Conservation (phyloP, 1,140 invertebrate species). For the Dendroctonus valens region DNA sequence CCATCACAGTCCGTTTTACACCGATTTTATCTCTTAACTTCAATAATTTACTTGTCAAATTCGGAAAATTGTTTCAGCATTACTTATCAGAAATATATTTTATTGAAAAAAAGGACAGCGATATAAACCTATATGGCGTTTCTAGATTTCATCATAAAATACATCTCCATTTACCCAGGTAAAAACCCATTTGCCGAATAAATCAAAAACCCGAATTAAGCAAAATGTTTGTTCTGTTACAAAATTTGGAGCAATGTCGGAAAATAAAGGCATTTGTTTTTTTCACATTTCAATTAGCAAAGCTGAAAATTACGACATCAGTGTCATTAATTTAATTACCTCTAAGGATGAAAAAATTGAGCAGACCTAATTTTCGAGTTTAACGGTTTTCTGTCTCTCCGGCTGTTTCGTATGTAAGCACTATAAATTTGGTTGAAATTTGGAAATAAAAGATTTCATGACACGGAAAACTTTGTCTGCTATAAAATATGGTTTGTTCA, state of each 20-base stretch:
- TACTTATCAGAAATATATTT: no score
- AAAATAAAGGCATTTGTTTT: conserved; percentile 10
- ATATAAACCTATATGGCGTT: no score
- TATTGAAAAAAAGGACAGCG: no score
- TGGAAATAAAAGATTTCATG: neutral
- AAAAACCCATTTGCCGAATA: no score
- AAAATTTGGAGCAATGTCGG: neutral
- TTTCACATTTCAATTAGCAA: conserved; percentile 13
- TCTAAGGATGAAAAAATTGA: conserved; percentile 5
- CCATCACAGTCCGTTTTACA: conserved; percentile 5
- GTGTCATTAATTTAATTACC: conserved; percentile 20
- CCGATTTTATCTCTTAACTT: neutral
- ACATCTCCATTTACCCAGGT: no score
- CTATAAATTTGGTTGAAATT: conserved; percentile 8
- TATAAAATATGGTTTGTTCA: no score
- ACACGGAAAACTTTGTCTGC: no score
- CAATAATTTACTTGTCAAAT: no score
- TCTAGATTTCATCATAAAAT: no score
- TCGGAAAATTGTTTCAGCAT: no score
- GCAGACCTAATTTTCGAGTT: conserved; percentile 11
- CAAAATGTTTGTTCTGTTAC: conserved; percentile 8
- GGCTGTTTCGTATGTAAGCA: conserved; percentile 6
- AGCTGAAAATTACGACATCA: conserved; percentile 16
- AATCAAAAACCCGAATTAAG: no score
- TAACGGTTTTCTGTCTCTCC: conserved; percentile 9